Evolutionary conservation across 2,797 vertebrate genomes (phyloP).

Genomic region (Pogonophryne albipinna): DNA sequence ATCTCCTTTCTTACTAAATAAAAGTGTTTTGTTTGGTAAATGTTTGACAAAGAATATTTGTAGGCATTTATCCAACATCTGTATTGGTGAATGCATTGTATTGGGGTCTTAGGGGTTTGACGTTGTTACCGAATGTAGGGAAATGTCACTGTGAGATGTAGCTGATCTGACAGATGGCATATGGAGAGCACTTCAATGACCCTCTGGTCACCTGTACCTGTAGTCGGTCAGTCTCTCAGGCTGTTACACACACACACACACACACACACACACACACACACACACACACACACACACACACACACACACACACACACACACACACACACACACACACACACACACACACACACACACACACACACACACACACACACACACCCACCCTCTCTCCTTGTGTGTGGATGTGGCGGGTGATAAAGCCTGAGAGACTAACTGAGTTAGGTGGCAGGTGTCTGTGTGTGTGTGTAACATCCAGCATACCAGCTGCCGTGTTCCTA

Average conservation of each 20-base stretch:
- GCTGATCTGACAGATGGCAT: slow-evolving; percentile 76
- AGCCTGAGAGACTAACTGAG: background rate
- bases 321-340: slow-evolving; percentile 16
- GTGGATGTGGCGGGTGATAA: background rate
- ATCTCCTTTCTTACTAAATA: background rate
- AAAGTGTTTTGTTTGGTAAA: background rate
- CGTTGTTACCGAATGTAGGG: slow-evolving; percentile 43
- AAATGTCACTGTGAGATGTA: slow-evolving; percentile 67
- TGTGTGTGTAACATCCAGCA: slow-evolving; percentile 43
- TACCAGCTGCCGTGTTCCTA: slow-evolving; percentile 73
- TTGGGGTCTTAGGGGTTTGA: slow-evolving; percentile 32
- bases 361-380: slow-evolving; percentile 42
- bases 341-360: slow-evolving; percentile 35
- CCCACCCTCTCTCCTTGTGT: background rate
- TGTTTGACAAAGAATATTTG: slow-evolving; percentile 5
- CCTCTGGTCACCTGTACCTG: slow-evolving; percentile 68
- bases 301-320: slow-evolving; percentile 47
- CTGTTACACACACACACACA: slow-evolving; percentile 20
- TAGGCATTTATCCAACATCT: background rate
- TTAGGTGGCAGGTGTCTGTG: too few species aligned
- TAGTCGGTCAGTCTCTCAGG: too few species aligned
- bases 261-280: slow-evolving; percentile 17
- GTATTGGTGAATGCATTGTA: background rate
- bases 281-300: slow-evolving; percentile 35
- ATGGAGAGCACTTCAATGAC: slow-evolving; percentile 62